Percentiles rank a stretch among this genome's conserved stretches.
These are phyloP conservation scores for Oedothorax gibbosus DNA, from an alignment of 1,140 invertebrate species.

Conservation along the genomic window DNA sequence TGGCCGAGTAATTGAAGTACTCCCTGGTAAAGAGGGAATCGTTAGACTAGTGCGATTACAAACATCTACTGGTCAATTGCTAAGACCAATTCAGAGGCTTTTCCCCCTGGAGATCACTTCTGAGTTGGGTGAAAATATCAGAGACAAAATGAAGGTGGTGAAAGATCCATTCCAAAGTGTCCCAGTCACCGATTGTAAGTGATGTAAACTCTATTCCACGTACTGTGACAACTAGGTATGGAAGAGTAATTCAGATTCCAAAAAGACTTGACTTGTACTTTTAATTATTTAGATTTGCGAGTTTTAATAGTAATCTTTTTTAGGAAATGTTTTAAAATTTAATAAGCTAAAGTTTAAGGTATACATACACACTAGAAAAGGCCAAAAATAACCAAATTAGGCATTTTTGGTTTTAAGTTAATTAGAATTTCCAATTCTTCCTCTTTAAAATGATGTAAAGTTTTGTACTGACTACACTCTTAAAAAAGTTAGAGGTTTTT, in stretches of 20 bases:
- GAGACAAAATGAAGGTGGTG: background rate
- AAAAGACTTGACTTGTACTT: slow-evolving; percentile 32
- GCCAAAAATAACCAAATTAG: too few relatives aligned
- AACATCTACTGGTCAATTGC: background rate
- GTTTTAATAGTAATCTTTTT: too few relatives aligned
- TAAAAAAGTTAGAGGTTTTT: too few relatives aligned
- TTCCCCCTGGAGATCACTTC: background rate
- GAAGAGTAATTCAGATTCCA: slow-evolving; percentile 1
- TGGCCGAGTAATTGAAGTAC: background rate
- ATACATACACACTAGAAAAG: too few relatives aligned
- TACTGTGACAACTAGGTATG: slow-evolving; percentile 28
- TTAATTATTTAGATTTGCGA: too few relatives aligned
- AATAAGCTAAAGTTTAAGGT: too few relatives aligned
- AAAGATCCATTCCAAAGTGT: background rate
- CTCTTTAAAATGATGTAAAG: too few relatives aligned
- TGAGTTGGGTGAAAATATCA: background rate
- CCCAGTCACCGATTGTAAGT: background rate
- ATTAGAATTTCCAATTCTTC: too few relatives aligned
- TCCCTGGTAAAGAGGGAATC: background rate
- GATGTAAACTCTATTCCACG: slow-evolving; percentile 8
- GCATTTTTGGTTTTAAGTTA: too few relatives aligned
- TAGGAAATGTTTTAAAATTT: too few relatives aligned
- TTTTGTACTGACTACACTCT: too few relatives aligned
- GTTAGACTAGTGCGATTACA: background rate
- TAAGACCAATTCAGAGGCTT: slow-evolving; percentile 9